Evolutionary conservation across 2,888 invertebrate genomes (phyloP).

Genomic region (Busseola fusca): DNA sequence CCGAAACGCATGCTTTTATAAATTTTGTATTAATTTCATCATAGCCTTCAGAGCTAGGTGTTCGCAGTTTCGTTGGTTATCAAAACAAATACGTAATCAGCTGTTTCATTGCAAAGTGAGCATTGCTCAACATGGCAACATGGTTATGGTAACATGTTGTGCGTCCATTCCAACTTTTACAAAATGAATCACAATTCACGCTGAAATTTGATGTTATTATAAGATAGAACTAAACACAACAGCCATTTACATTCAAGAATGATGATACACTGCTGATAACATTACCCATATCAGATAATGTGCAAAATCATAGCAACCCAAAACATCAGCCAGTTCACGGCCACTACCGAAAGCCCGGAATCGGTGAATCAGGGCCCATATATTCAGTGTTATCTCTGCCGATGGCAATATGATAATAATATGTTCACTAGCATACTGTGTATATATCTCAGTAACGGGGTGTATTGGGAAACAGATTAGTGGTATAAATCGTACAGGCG

Average conservation of each 20-base stretch:
- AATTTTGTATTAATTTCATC: too few species aligned
- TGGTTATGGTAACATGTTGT: too few species aligned
- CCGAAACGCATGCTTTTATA: too few species aligned
- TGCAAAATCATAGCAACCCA: neutral
- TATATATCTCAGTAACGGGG: constrained; percentile 58
- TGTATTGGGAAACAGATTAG: constrained; percentile 64
- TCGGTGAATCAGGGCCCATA: constrained; percentile 46
- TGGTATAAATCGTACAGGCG: constrained; percentile 66
- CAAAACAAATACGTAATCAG: too few species aligned
- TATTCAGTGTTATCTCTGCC: constrained; percentile 33
- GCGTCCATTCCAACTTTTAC: too few species aligned
- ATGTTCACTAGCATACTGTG: constrained; percentile 20
- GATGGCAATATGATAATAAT: constrained; percentile 35
- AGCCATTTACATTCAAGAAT: neutral
- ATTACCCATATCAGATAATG: neutral
- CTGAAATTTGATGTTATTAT: neutral
- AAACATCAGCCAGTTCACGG: constrained; percentile 24
- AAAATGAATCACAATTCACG: neutral
- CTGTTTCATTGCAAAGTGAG: too few species aligned
- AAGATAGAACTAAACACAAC: neutral
- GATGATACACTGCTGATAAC: neutral
- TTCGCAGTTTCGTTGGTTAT: too few species aligned
- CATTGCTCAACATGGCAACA: too few species aligned
- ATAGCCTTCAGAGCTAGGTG: too few species aligned
- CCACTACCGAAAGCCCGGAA: constrained; percentile 16